Evolutionary conservation across 1,140 invertebrate genomes (phyloP).

Genomic region (Ericerus pela): DNA sequence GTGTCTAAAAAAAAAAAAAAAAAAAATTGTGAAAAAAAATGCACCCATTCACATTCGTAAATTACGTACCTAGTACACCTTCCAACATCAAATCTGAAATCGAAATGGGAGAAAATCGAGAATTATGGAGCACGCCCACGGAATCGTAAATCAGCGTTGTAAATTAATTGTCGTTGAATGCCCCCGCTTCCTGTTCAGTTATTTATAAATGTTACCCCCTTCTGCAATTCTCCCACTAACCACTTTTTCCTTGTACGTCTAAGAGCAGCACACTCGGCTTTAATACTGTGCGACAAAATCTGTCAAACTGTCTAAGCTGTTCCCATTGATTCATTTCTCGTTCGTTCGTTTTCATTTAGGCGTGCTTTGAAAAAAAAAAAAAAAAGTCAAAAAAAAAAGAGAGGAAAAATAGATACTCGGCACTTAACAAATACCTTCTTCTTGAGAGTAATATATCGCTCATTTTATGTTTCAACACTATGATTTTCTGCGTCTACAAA

Average conservation of each 20-base stretch:
- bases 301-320: constrained; percentile 9
- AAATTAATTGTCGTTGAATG: constrained; percentile 10
- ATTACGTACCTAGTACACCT: no score
- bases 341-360: neutral
- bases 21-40: no score
- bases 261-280: no score
- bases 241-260: no score
- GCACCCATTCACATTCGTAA: no score
- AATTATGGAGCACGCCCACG: constrained; percentile 5
- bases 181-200: constrained; percentile 6
- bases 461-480: no score
- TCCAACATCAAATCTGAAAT: no score
- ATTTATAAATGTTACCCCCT: neutral
- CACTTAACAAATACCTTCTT: constrained; percentile 1
- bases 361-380: neutral
- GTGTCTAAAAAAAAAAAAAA: no score
- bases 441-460: constrained; percentile 3
- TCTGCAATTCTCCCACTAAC: neutral
- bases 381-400: neutral
- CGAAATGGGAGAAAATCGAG: neutral
- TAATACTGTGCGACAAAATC: neutral
- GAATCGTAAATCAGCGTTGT: constrained; percentile 8
- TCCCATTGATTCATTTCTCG: constrained; percentile 11
- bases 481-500: no score
- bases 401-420: neutral